phyloP scores from a whole-genome alignment of 1,140 invertebrate genomes.

The Epicauta chinensis region DNA sequence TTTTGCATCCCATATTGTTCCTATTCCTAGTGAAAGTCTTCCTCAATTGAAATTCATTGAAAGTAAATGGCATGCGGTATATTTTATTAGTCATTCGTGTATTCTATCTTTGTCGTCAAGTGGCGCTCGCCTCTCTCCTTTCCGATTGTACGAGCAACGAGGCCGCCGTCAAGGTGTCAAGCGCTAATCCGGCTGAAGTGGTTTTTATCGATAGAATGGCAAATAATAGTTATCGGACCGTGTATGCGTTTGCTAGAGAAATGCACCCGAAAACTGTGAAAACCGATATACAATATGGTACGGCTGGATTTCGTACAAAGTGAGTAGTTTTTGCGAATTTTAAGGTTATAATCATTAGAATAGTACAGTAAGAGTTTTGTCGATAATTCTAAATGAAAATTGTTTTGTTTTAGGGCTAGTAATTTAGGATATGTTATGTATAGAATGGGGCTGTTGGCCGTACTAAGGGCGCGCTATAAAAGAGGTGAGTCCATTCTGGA shows the following conservation, averaged over 20 bases:
- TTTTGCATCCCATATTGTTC: constrained; percentile 1
- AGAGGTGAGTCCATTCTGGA: constrained; percentile 53
- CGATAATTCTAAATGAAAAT: constrained; percentile 7
- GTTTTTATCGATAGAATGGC: constrained; percentile 28
- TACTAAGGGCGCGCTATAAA: constrained; percentile 73
- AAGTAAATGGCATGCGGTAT: constrained; percentile 8
- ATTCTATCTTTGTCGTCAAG: constrained; percentile 1
- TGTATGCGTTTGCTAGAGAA: constrained; percentile 66
- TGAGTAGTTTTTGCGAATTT: constrained; percentile 42
- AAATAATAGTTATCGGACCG: constrained; percentile 44
- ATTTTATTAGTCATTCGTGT: constrained; percentile 18
- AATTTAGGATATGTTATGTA: constrained; percentile 83
- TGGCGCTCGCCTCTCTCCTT: constrained; percentile 7
- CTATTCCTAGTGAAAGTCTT: constrained; percentile 10
- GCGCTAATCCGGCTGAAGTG: neutral
- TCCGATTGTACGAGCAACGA: neutral
- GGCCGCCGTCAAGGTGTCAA: constrained; percentile 3
- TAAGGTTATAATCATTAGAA: constrained; percentile 11
- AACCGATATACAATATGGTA: constrained; percentile 59
- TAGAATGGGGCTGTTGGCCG: constrained; percentile 86
- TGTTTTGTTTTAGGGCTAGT: constrained; percentile 60
- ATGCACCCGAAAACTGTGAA: constrained; percentile 63
- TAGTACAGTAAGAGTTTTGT: neutral
- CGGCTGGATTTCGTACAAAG: constrained; percentile 64
- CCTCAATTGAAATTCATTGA: constrained; percentile 9